Percentiles rank a stretch among this genome's conserved stretches.
Conservation (phyloP, 2,797 vertebrate genomes). For the Pangasius larnaudii region DNA sequence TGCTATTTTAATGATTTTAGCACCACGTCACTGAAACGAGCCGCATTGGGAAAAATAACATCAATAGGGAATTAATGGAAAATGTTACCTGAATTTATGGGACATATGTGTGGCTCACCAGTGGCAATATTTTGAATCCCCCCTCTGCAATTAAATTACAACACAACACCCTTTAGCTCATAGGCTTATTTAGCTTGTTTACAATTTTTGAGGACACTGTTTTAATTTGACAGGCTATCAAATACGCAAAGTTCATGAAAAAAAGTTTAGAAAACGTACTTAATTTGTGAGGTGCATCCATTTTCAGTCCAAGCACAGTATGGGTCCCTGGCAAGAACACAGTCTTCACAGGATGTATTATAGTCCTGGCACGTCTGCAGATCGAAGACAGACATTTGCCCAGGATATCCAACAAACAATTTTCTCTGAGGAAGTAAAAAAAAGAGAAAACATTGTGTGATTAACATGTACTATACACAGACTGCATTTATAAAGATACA, state of each 20-base stretch:
- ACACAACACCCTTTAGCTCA: neutral
- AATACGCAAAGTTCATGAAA: neutral
- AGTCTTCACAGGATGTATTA: slow-evolving; percentile 70
- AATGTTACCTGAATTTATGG: slow-evolving; percentile 55
- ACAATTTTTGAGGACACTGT: neutral
- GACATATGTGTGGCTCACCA: slow-evolving; percentile 66
- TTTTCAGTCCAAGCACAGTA: slow-evolving; percentile 76
- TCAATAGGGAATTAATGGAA: neutral
- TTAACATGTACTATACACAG: neutral
- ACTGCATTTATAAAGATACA: neutral
- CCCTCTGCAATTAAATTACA: slow-evolving; percentile 62
- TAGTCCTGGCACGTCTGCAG: slow-evolving; percentile 74
- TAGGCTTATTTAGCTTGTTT: neutral
- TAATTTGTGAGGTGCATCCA: slow-evolving; percentile 66
- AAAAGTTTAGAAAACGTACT: slow-evolving; percentile 52
- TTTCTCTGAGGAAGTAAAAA: slow-evolving; percentile 67
- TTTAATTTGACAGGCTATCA: neutral
- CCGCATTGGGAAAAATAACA: neutral
- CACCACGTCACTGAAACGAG: neutral
- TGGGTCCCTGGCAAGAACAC: slow-evolving; percentile 78
- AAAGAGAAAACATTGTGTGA: neutral
- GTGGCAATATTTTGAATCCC: slow-evolving; percentile 72
- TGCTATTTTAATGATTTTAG: neutral
- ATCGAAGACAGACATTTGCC: slow-evolving; percentile 69
- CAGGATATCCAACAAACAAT: slow-evolving; percentile 73